These are phyloP conservation scores for Andrena praecox DNA, from an alignment of 2,888 invertebrate genomes.

Conservation along the genomic window DNA sequence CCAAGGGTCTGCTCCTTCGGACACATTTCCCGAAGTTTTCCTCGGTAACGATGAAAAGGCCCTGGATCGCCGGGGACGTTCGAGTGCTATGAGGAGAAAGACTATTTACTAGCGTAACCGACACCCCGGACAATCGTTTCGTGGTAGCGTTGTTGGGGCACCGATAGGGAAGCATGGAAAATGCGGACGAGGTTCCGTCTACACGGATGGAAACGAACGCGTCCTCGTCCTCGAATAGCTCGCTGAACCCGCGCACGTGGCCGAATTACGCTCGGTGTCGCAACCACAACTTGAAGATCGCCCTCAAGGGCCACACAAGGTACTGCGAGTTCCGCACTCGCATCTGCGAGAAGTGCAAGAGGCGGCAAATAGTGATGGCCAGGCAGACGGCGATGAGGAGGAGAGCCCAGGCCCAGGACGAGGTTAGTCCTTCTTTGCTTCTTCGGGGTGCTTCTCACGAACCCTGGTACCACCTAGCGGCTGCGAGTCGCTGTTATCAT, in stretches of 20 bases:
- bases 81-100: not conserved
- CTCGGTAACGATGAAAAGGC: not conserved
- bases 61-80: not conserved
- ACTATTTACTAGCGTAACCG: slow-evolving; percentile 9
- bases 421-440: slow-evolving; percentile 80
- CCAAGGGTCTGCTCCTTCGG: not conserved
- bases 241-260: not conserved
- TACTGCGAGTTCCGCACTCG: slow-evolving; percentile 95
- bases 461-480: not conserved
- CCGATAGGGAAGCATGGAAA: slow-evolving; percentile 40
- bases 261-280: slow-evolving; percentile 88
- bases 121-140: not conserved
- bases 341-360: slow-evolving; percentile 94
- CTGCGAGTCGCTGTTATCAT: not conserved
- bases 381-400: slow-evolving; percentile 93
- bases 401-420: slow-evolving; percentile 93
- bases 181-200: slow-evolving; percentile 15
- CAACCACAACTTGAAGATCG: slow-evolving; percentile 94
- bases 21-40: not conserved
- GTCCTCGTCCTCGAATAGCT: slow-evolving; percentile 25
- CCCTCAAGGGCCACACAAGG: slow-evolving; percentile 96
- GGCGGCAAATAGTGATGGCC: slow-evolving; percentile 96
- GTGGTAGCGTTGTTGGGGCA: slow-evolving; percentile 10
- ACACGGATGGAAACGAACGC: slow-evolving; percentile 18
- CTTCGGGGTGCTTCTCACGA: not conserved